phyloP scores from a whole-genome alignment of 2,797 vertebrate genomes.

The Spea hammondii region DNA sequence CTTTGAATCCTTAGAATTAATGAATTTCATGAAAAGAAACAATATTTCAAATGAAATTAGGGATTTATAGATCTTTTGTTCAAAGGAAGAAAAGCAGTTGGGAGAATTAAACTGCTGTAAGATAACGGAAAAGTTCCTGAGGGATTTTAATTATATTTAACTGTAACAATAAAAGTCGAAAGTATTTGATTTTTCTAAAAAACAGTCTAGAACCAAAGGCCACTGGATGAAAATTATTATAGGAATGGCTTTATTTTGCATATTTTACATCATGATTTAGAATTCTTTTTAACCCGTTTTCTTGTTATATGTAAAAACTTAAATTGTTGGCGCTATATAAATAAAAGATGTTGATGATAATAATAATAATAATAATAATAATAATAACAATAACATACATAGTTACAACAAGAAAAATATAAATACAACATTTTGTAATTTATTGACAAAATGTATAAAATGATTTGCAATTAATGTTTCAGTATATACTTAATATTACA shows the following conservation, averaged over 20 bases:
- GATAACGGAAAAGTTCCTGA: conserved; percentile 39
- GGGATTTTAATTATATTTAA: conserved; percentile 50
- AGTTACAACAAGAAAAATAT: too few species aligned
- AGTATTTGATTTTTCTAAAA: conserved; percentile 43
- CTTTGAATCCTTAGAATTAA: conserved; percentile 25
- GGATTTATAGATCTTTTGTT: conserved; percentile 35
- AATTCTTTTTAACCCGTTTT: too few species aligned
- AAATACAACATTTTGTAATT: too few species aligned
- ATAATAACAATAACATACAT: too few species aligned
- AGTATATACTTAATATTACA: too few species aligned
- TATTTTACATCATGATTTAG: too few species aligned
- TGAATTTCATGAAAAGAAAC: conserved; percentile 34
- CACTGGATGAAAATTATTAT: conserved; percentile 34
- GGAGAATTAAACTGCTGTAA: conserved; percentile 43
- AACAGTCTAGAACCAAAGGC: conserved; percentile 33
- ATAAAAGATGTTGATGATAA: too few species aligned
- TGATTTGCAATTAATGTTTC: too few species aligned
- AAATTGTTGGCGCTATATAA: too few species aligned
- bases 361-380: too few species aligned
- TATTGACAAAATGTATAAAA: too few species aligned
- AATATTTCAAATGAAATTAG: conserved; percentile 43
- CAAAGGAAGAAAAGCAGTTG: conserved; percentile 13
- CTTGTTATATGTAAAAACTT: too few species aligned
- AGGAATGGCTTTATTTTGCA: neutral
- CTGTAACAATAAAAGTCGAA: conserved; percentile 47